phyloP scores from a whole-genome alignment of 2,797 vertebrate genomes.

The Mycteria americana region DNA sequence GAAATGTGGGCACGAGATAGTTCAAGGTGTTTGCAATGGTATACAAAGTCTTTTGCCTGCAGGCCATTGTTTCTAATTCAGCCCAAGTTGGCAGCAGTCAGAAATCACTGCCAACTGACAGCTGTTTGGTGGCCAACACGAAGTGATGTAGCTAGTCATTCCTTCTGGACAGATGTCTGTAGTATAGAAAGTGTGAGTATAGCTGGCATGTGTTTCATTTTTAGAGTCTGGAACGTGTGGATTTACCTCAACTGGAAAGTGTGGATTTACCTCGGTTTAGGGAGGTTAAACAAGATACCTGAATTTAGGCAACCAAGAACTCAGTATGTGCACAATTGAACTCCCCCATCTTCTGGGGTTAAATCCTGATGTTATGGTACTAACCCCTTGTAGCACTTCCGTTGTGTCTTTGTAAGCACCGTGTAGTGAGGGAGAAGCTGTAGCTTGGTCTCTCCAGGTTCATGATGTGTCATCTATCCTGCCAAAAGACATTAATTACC shows the following conservation, averaged over 20 bases:
- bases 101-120: neutral
- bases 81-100: neutral
- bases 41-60: neutral
- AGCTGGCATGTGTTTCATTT: conserved; percentile 9
- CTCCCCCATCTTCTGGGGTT: neutral
- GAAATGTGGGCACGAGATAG: neutral
- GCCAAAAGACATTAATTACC: no score
- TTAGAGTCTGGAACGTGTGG: neutral
- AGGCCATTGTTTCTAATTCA: conserved; percentile 37
- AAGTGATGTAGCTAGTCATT: conserved; percentile 19
- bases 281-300: neutral
- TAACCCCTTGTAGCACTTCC: neutral
- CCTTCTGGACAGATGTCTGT: neutral
- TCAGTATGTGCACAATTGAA: neutral
- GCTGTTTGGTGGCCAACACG: neutral
- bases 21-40: conserved; percentile 1
- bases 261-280: neutral
- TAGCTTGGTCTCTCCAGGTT: neutral
- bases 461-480: no score
- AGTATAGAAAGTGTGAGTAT: neutral
- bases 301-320: neutral
- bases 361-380: neutral
- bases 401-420: neutral
- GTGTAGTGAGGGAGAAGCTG: neutral
- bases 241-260: neutral